These are phyloP conservation scores for Chironomus tepperi DNA, from an alignment of 1,140 invertebrate genomes.

Conservation along the genomic window DNA sequence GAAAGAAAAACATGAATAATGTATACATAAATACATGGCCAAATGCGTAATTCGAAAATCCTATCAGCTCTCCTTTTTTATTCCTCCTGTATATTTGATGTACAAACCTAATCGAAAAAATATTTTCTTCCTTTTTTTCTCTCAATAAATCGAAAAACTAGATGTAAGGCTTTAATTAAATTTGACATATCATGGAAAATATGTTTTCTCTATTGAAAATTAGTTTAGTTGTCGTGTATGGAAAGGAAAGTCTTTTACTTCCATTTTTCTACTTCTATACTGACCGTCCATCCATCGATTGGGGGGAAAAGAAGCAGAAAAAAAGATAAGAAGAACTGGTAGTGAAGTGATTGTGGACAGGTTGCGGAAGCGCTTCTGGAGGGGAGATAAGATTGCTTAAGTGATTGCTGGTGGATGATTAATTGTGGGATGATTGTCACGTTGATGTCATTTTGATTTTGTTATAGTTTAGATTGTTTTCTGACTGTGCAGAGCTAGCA, in stretches of 20 bases:
- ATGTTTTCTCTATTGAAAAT: constrained; percentile 3
- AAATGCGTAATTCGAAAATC: constrained; percentile 7
- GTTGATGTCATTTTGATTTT: too few relatives aligned
- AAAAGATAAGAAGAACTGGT: too few relatives aligned
- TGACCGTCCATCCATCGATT: too few relatives aligned
- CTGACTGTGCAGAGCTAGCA: too few relatives aligned
- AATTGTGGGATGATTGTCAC: too few relatives aligned
- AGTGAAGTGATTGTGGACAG: too few relatives aligned
- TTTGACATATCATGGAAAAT: constrained; percentile 8
- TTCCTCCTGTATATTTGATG: background rate
- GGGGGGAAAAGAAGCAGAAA: too few relatives aligned
- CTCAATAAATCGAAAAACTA: background rate
- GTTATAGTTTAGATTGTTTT: too few relatives aligned
- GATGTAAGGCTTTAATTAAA: constrained; percentile 9
- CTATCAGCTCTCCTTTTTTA: too few relatives aligned
- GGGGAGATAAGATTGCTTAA: too few relatives aligned
- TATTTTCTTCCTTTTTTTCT: background rate
- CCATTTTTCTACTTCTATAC: background rate
- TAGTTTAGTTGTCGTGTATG: constrained; percentile 4
- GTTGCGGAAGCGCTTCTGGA: too few relatives aligned
- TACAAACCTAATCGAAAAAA: background rate
- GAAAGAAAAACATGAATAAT: background rate
- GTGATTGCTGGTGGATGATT: too few relatives aligned
- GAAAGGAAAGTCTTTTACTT: background rate
- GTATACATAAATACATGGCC: background rate